A percentile compares a stretch with the other conserved stretches of the same genome.
Evolutionary conservation across 2,113 vertebrate genomes (phyloP).

Genomic region (Periophthalmus modestus): DNA sequence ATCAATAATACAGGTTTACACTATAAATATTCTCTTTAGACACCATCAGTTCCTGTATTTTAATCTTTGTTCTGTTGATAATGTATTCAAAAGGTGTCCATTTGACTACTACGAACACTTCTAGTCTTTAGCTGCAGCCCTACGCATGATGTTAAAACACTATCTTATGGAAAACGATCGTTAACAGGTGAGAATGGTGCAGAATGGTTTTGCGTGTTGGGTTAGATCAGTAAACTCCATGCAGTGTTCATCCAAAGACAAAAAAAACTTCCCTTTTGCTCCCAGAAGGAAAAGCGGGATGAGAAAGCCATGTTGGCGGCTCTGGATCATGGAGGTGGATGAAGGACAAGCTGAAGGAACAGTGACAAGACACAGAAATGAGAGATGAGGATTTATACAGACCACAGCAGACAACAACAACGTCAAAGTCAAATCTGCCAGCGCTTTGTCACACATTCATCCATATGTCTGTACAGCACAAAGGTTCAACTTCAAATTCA

Average conservation of each 20-base stretch:
- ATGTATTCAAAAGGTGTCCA: too few relatives aligned
- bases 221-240: constrained; percentile 27
- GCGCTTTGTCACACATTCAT: neutral
- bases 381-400: constrained; percentile 22
- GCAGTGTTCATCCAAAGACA: constrained; percentile 48
- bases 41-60: too few relatives aligned
- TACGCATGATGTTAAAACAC: neutral
- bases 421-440: too few relatives aligned
- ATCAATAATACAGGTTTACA: too few relatives aligned
- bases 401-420: neutral
- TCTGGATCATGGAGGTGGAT: constrained; percentile 76
- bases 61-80: too few relatives aligned
- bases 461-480: neutral
- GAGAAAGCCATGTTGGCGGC: constrained; percentile 90
- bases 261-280: constrained; percentile 92
- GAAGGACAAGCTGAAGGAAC: constrained; percentile 36
- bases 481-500: too few relatives aligned
- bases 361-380: constrained; percentile 30
- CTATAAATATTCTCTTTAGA: too few relatives aligned
- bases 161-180: too few relatives aligned
- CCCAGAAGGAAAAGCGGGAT: constrained; percentile 98
- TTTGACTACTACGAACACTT: too few relatives aligned
- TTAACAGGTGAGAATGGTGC: neutral
- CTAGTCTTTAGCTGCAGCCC: too few relatives aligned
- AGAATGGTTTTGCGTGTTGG: neutral